Evolutionary conservation across 2,888 invertebrate species (phyloP).

Genomic region (Heliconius hortense): DNA sequence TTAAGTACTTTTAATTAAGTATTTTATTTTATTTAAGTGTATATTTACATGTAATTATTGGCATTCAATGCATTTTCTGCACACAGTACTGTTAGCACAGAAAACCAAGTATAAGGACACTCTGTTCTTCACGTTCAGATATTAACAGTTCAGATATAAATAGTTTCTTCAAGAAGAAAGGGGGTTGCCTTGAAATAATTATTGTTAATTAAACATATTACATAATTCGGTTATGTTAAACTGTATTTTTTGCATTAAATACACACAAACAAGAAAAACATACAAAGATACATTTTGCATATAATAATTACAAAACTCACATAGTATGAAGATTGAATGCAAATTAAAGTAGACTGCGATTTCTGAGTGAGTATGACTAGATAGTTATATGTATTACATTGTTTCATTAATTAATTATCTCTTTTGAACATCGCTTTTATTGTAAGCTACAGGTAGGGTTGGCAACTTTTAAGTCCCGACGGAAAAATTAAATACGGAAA

Average conservation of each 20-base stretch:
- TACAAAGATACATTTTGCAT: neutral
- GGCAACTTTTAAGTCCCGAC: neutral
- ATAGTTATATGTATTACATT: conserved; percentile 9
- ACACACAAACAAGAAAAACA: neutral
- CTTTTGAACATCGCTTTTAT: conserved; percentile 2
- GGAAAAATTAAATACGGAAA: neutral
- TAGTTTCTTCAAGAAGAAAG: too few species aligned
- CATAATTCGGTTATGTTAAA: neutral
- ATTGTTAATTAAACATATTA: neutral
- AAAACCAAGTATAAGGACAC: too few species aligned
- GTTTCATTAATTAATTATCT: conserved; percentile 22
- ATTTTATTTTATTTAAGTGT: too few species aligned
- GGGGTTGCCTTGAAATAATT: too few species aligned
- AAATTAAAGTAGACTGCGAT: neutral
- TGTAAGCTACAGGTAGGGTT: conserved; percentile 11
- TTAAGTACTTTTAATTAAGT: neutral
- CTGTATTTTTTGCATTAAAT: neutral
- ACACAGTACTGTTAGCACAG: too few species aligned
- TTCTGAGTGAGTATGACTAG: neutral
- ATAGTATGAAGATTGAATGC: conserved; percentile 6
- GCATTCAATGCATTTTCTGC: neutral
- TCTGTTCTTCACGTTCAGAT: too few species aligned
- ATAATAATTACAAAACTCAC: conserved; percentile 14
- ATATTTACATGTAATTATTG: neutral
- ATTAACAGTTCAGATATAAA: too few species aligned